phyloP scores from a whole-genome alignment of 2,888 invertebrate species.

The Odontocerum albicorne region DNA sequence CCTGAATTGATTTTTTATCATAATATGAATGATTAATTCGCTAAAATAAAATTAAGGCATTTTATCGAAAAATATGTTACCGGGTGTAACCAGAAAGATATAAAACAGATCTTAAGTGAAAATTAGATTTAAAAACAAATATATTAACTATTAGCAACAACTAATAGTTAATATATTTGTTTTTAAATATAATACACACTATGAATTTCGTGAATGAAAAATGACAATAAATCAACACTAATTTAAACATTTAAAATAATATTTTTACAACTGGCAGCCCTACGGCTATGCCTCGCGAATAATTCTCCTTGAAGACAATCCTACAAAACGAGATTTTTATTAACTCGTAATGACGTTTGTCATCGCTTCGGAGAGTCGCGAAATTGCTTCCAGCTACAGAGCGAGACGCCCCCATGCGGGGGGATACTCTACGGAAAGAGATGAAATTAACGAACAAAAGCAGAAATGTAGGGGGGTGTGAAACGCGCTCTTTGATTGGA shows the following conservation, averaged over 20 bases:
- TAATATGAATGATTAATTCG: too few relatives aligned
- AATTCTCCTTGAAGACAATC: conserved; percentile 17
- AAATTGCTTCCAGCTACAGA: conserved; percentile 31
- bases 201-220: too few relatives aligned
- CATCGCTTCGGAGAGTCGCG: conserved; percentile 35
- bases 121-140: too few relatives aligned
- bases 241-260: not conserved
- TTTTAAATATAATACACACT: too few relatives aligned
- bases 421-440: not conserved
- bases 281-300: not conserved
- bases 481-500: conserved; percentile 19
- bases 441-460: conserved; percentile 18
- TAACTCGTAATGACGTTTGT: conserved; percentile 37
- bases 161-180: too few relatives aligned
- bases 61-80: too few relatives aligned
- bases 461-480: conserved; percentile 19
- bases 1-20: too few relatives aligned
- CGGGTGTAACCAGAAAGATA: too few relatives aligned
- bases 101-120: too few relatives aligned
- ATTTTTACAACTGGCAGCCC: not conserved
- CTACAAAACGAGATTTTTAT: conserved; percentile 33
- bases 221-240: too few relatives aligned
- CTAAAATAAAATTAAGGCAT: too few relatives aligned
- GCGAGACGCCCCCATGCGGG: not conserved
- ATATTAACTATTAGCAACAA: too few relatives aligned